Evolutionary conservation across 2,888 invertebrate genomes (phyloP), one percentile per base, ranked within the genome.

Genomic region (Rhingia rostrata): DNA sequence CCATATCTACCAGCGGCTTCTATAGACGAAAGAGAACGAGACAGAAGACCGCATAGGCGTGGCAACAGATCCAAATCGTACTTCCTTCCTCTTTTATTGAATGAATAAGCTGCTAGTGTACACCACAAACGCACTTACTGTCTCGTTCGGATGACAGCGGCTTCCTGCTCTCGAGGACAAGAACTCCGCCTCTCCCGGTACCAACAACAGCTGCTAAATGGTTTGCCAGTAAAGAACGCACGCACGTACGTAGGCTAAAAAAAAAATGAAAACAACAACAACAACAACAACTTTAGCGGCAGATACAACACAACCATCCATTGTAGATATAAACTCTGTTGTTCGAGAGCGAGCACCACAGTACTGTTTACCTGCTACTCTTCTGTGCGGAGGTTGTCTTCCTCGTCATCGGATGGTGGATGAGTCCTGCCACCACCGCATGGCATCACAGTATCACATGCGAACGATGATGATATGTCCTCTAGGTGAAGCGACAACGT

Each of bases 221-320:
- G 30, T 43, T 45, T 33, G 47, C 22, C 43, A 12, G 2, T 14
- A 41, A 37, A n/a, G n/a, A 10, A 47, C 39, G 12, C 10, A 69
- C 61, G 60, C 60, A 77, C 54, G 60, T 67, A 53, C 67, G 67
- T 45, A 77, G 53, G 67, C 60, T 67, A 61, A 43, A 12, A 58
- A 43, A 43, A 22, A 22, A 22, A n/a, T n/a, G n/a, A n/a, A 1
- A 22, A 22, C 22, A 22, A 22, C 1, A 22, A 22, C 22, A 22
- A 22, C 22, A 22, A 22, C 22, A 22, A 10, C 41, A n/a, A 43
- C 7, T 66, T 35, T 43, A 5, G 3, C 5, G 30, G 6, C 3
- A 12, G 4, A 22, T 3, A 22, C 14, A 22, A n/a, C 6, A 22
- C 14, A 22, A n/a, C 6, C 6, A n/a, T 10, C 43, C n/a, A 45